Evolutionary conservation across 2,888 invertebrate genomes (phyloP).

Genomic region (Cerastis leucographa): DNA sequence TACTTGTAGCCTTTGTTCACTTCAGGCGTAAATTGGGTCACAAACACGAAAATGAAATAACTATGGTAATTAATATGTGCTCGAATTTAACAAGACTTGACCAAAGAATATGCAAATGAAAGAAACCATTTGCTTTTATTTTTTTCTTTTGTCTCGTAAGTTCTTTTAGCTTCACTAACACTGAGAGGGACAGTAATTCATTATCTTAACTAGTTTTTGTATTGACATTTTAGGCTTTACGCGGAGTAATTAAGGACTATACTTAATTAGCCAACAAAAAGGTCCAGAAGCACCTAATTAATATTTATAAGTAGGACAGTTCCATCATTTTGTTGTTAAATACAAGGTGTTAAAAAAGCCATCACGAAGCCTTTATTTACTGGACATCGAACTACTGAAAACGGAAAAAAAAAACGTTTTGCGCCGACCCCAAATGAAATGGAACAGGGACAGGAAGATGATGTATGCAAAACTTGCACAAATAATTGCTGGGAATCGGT

Average conservation of each 20-base stretch:
- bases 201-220: neutral
- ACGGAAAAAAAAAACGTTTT: too few species aligned
- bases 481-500: neutral
- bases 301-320: neutral
- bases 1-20: constrained; percentile 6
- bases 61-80: neutral
- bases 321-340: neutral
- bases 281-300: neutral
- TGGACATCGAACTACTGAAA: neutral
- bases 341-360: neutral
- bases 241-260: constrained; percentile 7
- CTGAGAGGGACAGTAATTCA: constrained; percentile 1
- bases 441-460: too few species aligned
- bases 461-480: neutral
- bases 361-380: neutral
- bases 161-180: neutral
- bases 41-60: constrained; percentile 3
- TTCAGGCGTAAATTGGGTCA: neutral
- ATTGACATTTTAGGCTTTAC: neutral
- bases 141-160: neutral
- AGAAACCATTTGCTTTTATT: neutral
- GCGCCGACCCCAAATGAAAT: too few species aligned
- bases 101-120: neutral
- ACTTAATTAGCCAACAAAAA: neutral
- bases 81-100: neutral